Evolutionary conservation across 1,140 invertebrate species (phyloP).

Genomic region (Theocolax elegans): DNA sequence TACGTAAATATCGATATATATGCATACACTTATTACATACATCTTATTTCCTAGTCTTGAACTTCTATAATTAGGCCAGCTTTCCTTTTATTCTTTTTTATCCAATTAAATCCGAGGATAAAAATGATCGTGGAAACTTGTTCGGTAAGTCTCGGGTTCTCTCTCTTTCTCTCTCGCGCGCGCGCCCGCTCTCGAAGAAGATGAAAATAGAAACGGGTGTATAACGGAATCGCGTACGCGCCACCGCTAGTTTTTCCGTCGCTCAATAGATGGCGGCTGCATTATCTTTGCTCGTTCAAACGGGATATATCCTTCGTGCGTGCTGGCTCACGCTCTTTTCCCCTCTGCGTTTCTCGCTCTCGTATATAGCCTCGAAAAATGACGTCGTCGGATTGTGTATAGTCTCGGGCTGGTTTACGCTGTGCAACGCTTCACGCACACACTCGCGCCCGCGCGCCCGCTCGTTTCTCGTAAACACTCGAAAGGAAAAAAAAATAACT

Average conservation of each 20-base stretch:
- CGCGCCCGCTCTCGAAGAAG: too few relatives aligned
- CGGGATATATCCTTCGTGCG: conserved; percentile 10
- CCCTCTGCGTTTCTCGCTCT: too few relatives aligned
- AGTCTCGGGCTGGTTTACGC: neutral
- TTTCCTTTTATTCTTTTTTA: conserved; percentile 19
- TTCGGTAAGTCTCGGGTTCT: neutral
- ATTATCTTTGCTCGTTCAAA: conserved; percentile 61
- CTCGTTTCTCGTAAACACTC: conserved; percentile 25
- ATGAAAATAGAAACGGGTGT: conserved; percentile 38
- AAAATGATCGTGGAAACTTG: conserved; percentile 13
- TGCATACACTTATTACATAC: too few relatives aligned
- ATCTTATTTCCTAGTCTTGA: too few relatives aligned
- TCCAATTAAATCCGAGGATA: conserved; percentile 2
- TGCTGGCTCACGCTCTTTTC: too few relatives aligned
- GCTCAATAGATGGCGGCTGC: conserved; percentile 65
- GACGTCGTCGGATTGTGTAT: neutral
- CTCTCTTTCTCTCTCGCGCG: too few relatives aligned
- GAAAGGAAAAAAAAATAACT: conserved; percentile 26
- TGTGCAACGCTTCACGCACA: neutral
- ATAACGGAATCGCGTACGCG: conserved; percentile 38
- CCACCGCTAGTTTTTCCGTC: conserved; percentile 54
- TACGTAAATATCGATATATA: too few relatives aligned
- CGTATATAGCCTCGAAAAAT: too few relatives aligned
- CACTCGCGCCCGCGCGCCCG: neutral
- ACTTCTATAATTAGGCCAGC: too few relatives aligned